Evolutionary conservation across 2,888 invertebrate species (phyloP).

Genomic region (Monopis laevigella): DNA sequence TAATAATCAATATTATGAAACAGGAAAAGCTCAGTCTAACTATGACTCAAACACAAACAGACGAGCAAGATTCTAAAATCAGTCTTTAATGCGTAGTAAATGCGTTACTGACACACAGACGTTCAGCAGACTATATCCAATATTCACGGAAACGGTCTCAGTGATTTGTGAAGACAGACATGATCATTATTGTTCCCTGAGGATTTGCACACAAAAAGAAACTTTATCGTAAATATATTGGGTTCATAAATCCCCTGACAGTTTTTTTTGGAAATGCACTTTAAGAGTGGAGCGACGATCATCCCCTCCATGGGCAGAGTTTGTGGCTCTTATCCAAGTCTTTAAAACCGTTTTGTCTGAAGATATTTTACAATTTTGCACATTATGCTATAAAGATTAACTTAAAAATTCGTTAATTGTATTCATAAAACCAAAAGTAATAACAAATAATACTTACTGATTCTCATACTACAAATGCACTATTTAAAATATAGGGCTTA

Average conservation of each 20-base stretch:
- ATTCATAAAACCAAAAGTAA: too few species aligned
- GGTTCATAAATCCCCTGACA: conserved; percentile 7
- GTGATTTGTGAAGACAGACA: conserved; percentile 30
- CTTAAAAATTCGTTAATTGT: too few species aligned
- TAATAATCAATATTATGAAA: too few species aligned
- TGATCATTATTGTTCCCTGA: conserved; percentile 22
- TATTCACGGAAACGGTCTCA: conserved; percentile 26
- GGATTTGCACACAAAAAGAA: conserved; percentile 21
- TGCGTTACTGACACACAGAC: conserved; percentile 22
- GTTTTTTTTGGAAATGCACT: conserved; percentile 11
- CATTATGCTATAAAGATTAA: too few species aligned
- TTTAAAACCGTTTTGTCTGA: too few species aligned
- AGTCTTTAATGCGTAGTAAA: conserved; percentile 18
- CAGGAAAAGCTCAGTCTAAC: neutral
- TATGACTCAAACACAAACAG: conserved; percentile 2
- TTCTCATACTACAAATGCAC: too few species aligned
- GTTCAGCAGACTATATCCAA: conserved; percentile 27
- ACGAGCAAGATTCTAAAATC: conserved; percentile 1
- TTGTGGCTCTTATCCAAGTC: conserved; percentile 4
- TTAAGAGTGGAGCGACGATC: neutral
- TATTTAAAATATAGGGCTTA: too few species aligned
- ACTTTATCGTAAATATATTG: conserved; percentile 9
- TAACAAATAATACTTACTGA: too few species aligned
- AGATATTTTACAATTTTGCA: too few species aligned
- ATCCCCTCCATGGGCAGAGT: neutral